These are phyloP conservation scores for Limnodromus scolopaceus DNA, from an alignment of 2,797 vertebrate genomes.

Conservation along the genomic window DNA sequence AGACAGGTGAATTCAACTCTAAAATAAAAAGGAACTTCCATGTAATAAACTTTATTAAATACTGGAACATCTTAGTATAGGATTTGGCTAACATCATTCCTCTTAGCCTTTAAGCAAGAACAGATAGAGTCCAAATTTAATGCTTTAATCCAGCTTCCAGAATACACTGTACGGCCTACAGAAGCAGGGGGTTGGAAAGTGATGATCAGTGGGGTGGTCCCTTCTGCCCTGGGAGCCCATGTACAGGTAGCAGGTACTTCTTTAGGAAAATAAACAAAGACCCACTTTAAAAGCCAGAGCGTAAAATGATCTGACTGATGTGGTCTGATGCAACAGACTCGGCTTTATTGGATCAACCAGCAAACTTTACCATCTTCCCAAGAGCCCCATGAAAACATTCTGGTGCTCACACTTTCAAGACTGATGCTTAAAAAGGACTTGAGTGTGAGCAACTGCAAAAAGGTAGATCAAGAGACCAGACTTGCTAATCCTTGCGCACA, in stretches of 20 bases:
- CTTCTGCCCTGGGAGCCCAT: background rate
- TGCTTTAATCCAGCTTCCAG: background rate
- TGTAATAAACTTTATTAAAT: background rate
- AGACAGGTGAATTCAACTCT: background rate
- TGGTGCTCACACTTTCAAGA: background rate
- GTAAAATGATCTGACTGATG: conserved; percentile 61
- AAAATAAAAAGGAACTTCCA: background rate
- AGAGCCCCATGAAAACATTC: background rate
- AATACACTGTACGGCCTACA: accelerated
- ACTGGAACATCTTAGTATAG: background rate
- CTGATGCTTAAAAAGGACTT: background rate
- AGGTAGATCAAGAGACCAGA: background rate
- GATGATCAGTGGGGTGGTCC: background rate
- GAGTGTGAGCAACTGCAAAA: background rate
- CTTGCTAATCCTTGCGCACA: background rate
- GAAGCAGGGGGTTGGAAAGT: background rate
- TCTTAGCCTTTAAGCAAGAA: background rate
- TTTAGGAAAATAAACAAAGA: conserved; percentile 58
- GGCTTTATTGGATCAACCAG: conserved; percentile 46
- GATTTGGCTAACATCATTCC: background rate
- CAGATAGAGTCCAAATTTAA: background rate
- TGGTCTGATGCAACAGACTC: conserved; percentile 31
- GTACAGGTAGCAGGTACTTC: conserved; percentile 53
- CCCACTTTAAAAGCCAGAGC: background rate
- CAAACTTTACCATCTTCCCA: conserved; percentile 50